phyloP scores from a whole-genome alignment of 2,113 vertebrate genomes.

The Xiphophorus maculatus region DNA sequence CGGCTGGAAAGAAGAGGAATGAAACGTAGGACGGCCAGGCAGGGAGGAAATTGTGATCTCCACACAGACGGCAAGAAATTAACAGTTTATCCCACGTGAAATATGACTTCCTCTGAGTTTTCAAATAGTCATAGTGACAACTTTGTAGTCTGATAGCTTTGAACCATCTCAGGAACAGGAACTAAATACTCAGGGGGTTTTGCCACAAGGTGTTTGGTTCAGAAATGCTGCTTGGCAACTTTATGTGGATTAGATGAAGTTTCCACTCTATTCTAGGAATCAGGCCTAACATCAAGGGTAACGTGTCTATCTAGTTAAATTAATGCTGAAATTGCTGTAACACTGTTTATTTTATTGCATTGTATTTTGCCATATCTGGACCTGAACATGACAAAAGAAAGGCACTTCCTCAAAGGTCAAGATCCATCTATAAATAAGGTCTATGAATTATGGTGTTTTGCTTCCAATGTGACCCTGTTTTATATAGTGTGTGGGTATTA shows the following conservation, averaged over 20 bases:
- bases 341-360: background rate
- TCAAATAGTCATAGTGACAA: constrained; percentile 43
- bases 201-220: constrained; percentile 20
- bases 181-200: constrained; percentile 9
- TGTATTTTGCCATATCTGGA: background rate
- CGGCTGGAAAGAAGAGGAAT: constrained; percentile 29
- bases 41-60: constrained; percentile 48
- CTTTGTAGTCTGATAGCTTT: constrained; percentile 33
- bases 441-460: background rate
- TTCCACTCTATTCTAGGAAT: background rate
- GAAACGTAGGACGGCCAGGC: constrained; percentile 16
- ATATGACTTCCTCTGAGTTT: constrained; percentile 33
- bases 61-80: constrained; percentile 34
- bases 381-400: background rate
- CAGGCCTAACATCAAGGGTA: background rate
- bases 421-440: background rate
- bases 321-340: background rate
- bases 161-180: constrained; percentile 1
- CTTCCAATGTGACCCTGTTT: background rate
- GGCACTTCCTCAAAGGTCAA: background rate
- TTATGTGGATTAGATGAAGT: constrained; percentile 10
- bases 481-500: background rate
- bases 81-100: constrained; percentile 34
- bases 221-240: constrained; percentile 5
- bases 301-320: background rate